phyloP scores from a whole-genome alignment of 2,113 vertebrate genomes.

The Speoplatyrhinus poulsoni region DNA sequence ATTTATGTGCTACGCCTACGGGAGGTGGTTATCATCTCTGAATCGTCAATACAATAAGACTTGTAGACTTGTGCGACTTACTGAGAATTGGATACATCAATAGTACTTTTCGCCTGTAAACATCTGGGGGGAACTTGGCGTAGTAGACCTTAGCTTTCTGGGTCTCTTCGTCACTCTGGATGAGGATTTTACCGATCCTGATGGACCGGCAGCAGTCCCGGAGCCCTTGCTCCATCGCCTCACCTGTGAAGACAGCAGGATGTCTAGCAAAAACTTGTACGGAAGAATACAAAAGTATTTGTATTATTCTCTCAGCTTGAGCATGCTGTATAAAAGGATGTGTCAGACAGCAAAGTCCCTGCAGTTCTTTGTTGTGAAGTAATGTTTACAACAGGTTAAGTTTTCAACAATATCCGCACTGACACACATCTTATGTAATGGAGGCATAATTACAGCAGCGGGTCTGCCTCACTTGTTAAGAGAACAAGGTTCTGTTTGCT shows the following conservation, averaged over 20 bases:
- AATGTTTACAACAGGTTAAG: not conserved
- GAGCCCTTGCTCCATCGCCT: slow-evolving; percentile 96
- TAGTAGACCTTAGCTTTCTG: slow-evolving; percentile 97
- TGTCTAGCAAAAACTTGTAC: not conserved
- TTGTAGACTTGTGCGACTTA: slow-evolving; percentile 69
- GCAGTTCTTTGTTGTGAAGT: not conserved
- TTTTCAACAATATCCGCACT: not conserved
- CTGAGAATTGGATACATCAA: slow-evolving; percentile 98
- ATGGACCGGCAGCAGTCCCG: slow-evolving; percentile 97
- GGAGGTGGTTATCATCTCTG: slow-evolving; percentile 7
- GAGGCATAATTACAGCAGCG: not conserved
- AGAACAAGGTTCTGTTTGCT: slow-evolving; percentile 4
- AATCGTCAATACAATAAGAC: slow-evolving; percentile 25
- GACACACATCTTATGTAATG: slow-evolving; percentile 1
- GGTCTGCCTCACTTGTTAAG: not conserved
- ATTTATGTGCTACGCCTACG: slow-evolving; percentile 12
- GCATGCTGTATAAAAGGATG: too few species aligned
- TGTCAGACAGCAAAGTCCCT: not conserved
- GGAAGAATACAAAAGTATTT: not conserved
- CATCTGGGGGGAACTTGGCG: slow-evolving; percentile 96
- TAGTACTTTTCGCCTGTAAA: slow-evolving; percentile 94
- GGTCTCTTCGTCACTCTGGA: slow-evolving; percentile 97
- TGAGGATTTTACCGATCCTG: slow-evolving; percentile 96
- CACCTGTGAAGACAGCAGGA: slow-evolving; percentile 73
- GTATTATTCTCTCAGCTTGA: not conserved